Evolutionary conservation across 1,140 invertebrate genomes (phyloP), one percentile per base, ranked within the genome.

Genomic region (Macrocentrus cingulum): DNA sequence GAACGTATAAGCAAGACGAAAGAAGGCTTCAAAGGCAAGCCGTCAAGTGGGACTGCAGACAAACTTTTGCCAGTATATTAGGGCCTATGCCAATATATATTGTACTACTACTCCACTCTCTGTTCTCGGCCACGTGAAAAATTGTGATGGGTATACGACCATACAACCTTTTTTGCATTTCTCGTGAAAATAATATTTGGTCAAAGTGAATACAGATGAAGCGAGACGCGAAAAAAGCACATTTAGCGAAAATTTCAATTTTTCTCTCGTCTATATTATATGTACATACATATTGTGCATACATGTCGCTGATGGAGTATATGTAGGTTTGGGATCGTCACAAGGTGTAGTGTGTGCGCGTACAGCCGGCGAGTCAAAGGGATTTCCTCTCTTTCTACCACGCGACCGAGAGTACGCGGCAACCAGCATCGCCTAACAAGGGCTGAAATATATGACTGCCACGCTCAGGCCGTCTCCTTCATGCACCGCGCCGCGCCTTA

Each of bases 391-490:
- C 67, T 69, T 66, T 68, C 68, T 66, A 68, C 69, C 51, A 29
- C 71, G 63, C 71, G 65, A 66, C 63, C 67, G 70, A 70, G n/a
- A n/a, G n/a, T n/a, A n/a, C n/a, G n/a, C n/a, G n/a, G n/a, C 70
- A 68, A 69, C 69, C 69, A 65, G 67, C 44, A 46, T 66, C 67
- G 71, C 72, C 72, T 75, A 75, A 75, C 73, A 75, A 75, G 73
- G 73, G 73, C 73, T 75, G 70, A 75, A 75, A 74, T 75, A n/a
- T n/a, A 75, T 75, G 72, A 75, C 73, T 73, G 73, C 69, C 25
- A 29, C 25, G 25, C 9, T 29, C 25, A 29, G 25, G 25, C 25
- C 37, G 37, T n/a, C 37, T n/a, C 15, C 16, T 15, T n/a, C 37
- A n/a, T 39, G 37, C 15, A 11, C 16, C 11, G n/a, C n/a, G n/a